Evolutionary conservation across 2,113 vertebrate species (phyloP).

Genomic region (Notarius quadriscutis): DNA sequence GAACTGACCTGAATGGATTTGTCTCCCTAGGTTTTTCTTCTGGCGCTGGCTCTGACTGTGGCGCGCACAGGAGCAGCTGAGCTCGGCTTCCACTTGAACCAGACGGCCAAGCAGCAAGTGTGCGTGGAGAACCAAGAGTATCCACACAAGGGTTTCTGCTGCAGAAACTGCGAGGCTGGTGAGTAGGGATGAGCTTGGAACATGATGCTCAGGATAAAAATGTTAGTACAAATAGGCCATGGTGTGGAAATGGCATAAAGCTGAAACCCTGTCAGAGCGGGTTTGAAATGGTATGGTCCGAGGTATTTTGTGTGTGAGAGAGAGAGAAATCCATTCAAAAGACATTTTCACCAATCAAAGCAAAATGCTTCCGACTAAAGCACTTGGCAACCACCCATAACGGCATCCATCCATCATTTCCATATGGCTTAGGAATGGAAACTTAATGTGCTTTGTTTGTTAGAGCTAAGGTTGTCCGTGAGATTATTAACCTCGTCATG

Average conservation of each 20-base stretch:
- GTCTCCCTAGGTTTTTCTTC: conserved; percentile 55
- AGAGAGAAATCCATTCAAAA: background rate
- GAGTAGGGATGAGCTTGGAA: conserved; percentile 44
- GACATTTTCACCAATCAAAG: background rate
- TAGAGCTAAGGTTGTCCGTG: background rate
- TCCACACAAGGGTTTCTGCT: conserved; percentile 67
- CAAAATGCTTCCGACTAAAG: background rate
- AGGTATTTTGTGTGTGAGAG: background rate
- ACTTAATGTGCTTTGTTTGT: background rate
- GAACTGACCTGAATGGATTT: background rate
- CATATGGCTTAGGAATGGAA: background rate
- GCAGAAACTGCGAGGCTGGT: conserved; percentile 76
- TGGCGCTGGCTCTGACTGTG: conserved; percentile 49
- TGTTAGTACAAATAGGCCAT: background rate
- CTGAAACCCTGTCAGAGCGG: background rate
- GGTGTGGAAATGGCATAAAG: background rate
- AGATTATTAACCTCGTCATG: background rate
- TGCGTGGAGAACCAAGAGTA: conserved; percentile 75
- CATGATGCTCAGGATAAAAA: background rate
- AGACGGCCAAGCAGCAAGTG: conserved; percentile 56
- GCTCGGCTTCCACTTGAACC: conserved; percentile 61
- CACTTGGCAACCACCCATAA: background rate
- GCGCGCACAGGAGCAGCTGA: conserved; percentile 57
- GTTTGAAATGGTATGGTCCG: background rate
- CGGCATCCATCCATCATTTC: background rate